Base-by-base conservation (phyloP, 2,888 invertebrate genomes). In the Drosophila tripunctata region DNA sequence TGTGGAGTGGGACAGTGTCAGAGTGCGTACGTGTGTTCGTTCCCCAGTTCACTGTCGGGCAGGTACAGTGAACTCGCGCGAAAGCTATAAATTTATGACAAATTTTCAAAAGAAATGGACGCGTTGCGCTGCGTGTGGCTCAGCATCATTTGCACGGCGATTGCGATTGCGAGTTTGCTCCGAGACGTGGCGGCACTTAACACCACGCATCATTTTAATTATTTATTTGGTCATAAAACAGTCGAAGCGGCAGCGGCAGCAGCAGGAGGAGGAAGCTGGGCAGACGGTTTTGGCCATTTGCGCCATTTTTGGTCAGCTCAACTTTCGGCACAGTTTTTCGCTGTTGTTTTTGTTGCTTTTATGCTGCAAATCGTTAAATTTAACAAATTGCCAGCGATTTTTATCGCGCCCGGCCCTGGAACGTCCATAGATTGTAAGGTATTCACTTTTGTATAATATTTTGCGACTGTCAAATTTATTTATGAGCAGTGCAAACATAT, bases 301-400 rank as follows among this genome's bases (percentile, higher is more conserved):
- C 36, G 35, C 24, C 40, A 24, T 40, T 67, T 65, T 67, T 55
- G 64, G 63, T 52, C 65, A 65, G 68, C 58, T 55, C 65, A 70
- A 77, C 79, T 74, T 83, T 82, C 78, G 86, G 83, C 80, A 75
- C 79, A 73, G 71, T 77, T 83, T 73, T 73, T 65, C 38, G 67
- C 41, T 48, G 48, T 48, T 52, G 33, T 47, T 24, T 12, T 27
- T 40, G 54, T 54, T 54, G 60, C 62, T 58, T 67, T 82, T 58
- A 56, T 62, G 79, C 55, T 77, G 50, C 51, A 75, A 84, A 86
- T 85, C 88, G 83, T 83, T 83, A 87, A 87, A 76, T 78, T 85
- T 85, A 88, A 88, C 87, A 87, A 87, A 87, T 87, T 83, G 88
- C 87, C 80, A 75, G 67, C 67, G 87, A 87, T 87, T 87, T 85